phyloP scores from a whole-genome alignment of 2,113 vertebrate genomes.

The Clarias macrocephalus region DNA sequence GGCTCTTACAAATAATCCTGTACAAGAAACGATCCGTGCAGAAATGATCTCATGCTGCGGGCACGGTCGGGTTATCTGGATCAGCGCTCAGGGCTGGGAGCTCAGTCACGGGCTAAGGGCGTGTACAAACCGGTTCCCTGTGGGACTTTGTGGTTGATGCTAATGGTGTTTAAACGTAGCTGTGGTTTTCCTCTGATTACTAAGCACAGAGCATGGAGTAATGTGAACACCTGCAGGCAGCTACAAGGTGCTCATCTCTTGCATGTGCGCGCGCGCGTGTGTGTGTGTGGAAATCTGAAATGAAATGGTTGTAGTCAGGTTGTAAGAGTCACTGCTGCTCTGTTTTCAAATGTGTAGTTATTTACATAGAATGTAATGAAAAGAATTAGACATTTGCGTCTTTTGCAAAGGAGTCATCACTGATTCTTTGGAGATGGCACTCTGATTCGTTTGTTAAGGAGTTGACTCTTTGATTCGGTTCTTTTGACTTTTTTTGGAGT shows the following conservation, averaged over 20 bases:
- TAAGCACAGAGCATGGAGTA: not conserved
- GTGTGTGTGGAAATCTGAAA: slow-evolving; percentile 5
- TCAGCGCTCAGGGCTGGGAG: not conserved
- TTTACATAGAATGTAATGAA: not conserved
- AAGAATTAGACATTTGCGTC: not conserved
- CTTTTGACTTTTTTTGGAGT: not conserved
- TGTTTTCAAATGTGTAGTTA: not conserved
- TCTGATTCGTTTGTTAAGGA: not conserved
- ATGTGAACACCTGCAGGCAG: slow-evolving; percentile 16
- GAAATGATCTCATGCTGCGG: slow-evolving; percentile 12
- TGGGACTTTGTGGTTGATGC: slow-evolving; percentile 38
- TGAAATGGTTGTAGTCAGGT: not conserved
- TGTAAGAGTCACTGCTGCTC: not conserved
- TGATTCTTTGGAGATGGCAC: not conserved
- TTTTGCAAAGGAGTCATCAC: not conserved
- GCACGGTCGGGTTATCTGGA: slow-evolving; percentile 3
- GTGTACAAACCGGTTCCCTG: slow-evolving; percentile 15
- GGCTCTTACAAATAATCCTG: not conserved
- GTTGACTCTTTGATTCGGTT: not conserved
- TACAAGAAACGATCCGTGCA: slow-evolving; percentile 22
- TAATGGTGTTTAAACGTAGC: slow-evolving; percentile 48
- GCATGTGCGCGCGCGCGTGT: slow-evolving; percentile 20
- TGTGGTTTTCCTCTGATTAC: slow-evolving; percentile 52
- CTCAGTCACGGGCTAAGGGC: not conserved
- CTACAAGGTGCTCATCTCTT: not conserved